Percentiles rank a stretch among this genome's conserved stretches.
phyloP scores from a whole-genome alignment of 1,140 invertebrate genomes.

The Chrysomallon squamiferum region DNA sequence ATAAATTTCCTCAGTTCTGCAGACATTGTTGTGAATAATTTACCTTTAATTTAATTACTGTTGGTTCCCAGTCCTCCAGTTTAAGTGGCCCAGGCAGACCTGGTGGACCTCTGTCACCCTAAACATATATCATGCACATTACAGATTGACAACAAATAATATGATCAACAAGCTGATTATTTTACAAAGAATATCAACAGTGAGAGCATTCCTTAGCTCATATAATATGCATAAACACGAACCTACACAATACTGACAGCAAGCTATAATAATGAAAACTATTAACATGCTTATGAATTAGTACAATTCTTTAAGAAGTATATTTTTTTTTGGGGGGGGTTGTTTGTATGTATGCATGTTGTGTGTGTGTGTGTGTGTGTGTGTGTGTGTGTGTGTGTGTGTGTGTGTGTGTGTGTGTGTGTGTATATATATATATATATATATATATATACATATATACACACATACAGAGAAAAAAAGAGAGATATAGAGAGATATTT shows the following conservation, averaged over 20 bases:
- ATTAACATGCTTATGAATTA: too few species aligned
- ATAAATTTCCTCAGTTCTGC: too few species aligned
- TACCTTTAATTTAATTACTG: constrained; percentile 30
- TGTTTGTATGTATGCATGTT: too few species aligned
- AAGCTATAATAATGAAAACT: too few species aligned
- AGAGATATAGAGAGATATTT: too few species aligned
- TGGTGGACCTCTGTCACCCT: constrained; percentile 32
- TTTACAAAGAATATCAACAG: constrained; percentile 4
- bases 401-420: neutral
- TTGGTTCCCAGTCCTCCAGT: constrained; percentile 22
- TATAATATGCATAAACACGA: neutral
- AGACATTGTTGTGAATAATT: too few species aligned
- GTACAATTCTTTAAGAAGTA: too few species aligned
- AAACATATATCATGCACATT: constrained; percentile 6
- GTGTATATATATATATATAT: too few species aligned
- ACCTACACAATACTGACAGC: neutral
- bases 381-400: neutral
- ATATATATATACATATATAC: too few species aligned
- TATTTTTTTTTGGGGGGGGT: too few species aligned
- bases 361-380: neutral
- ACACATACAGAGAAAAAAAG: too few species aligned
- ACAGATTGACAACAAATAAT: constrained; percentile 2
- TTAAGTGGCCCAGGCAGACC: constrained; percentile 26
- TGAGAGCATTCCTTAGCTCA: neutral
- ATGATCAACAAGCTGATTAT: too few species aligned